These are phyloP conservation scores for Thamnaconus septentrionalis DNA, from an alignment of 2,113 vertebrate species.

Conservation along the genomic window DNA sequence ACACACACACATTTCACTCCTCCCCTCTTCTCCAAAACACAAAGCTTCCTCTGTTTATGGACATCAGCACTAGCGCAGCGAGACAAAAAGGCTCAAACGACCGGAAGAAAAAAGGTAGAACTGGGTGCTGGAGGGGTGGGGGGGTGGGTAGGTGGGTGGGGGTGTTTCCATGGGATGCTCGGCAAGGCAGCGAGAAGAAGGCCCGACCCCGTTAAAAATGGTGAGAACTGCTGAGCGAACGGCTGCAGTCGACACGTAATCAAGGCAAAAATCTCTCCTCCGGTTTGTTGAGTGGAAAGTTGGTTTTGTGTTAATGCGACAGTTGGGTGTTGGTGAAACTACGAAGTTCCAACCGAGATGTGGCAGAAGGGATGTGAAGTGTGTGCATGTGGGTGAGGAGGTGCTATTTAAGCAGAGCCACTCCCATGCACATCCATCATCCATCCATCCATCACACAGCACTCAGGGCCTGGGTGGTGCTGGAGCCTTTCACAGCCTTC, in stretches of 20 bases:
- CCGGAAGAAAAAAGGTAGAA: conserved; percentile 59
- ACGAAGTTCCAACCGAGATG: too few species aligned
- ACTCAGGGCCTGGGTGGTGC: too few species aligned
- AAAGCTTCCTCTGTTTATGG: conserved; percentile 75
- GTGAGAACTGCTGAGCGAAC: conserved; percentile 1
- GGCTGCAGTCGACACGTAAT: not conserved
- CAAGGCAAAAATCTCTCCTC: not conserved
- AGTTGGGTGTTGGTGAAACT: too few species aligned
- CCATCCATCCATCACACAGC: too few species aligned
- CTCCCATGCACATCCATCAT: too few species aligned
- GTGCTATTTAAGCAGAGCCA: too few species aligned
- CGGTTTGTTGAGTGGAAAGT: too few species aligned
- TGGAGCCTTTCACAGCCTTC: too few species aligned
- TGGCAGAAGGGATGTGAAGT: too few species aligned
- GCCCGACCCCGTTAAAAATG: conserved; percentile 16
- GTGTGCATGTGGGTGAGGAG: too few species aligned
- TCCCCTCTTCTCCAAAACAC: conserved; percentile 48
- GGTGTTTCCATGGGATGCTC: conserved; percentile 19
- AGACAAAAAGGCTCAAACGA: conserved; percentile 64
- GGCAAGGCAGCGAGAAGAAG: conserved; percentile 11
- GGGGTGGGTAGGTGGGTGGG: conserved; percentile 20
- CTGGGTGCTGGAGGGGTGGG: not conserved
- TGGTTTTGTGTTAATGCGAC: too few species aligned
- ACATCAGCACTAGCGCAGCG: conserved; percentile 56
- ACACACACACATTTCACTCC: conserved; percentile 31